Conservation (phyloP, 2,888 invertebrate species). For the Sepiola atlantica region DNA sequence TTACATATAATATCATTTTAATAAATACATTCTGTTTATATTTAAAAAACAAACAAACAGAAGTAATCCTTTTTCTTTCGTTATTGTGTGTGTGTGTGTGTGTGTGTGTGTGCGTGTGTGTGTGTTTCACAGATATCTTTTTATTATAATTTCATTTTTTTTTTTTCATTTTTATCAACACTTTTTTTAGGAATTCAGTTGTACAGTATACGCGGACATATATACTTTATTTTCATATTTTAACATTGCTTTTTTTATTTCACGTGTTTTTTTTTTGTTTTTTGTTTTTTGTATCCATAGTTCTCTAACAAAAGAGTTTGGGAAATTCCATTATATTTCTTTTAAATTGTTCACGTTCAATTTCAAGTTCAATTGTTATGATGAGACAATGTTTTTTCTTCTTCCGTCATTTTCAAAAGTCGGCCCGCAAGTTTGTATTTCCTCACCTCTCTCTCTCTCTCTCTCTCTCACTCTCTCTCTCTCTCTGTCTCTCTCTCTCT, state of each 20-base stretch:
- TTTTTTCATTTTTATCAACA: too few relatives aligned
- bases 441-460: too few relatives aligned
- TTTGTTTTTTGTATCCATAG: too few relatives aligned
- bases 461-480: too few relatives aligned
- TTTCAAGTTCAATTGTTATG: too few relatives aligned
- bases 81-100: background rate
- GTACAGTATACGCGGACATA: background rate
- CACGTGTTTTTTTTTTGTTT: background rate
- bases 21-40: background rate
- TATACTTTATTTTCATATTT: background rate
- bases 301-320: background rate
- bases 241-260: background rate
- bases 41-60: background rate
- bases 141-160: background rate
- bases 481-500: too few relatives aligned
- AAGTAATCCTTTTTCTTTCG: background rate
- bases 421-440: too few relatives aligned
- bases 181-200: background rate
- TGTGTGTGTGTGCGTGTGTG: background rate
- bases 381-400: background rate
- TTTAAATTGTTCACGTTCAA: background rate
- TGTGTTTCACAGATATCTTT: background rate
- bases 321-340: background rate
- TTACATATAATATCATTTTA: too few relatives aligned
- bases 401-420: background rate